phyloP scores from a whole-genome alignment of 1,140 invertebrate species.

The Drosophila pseudoananassae region DNA sequence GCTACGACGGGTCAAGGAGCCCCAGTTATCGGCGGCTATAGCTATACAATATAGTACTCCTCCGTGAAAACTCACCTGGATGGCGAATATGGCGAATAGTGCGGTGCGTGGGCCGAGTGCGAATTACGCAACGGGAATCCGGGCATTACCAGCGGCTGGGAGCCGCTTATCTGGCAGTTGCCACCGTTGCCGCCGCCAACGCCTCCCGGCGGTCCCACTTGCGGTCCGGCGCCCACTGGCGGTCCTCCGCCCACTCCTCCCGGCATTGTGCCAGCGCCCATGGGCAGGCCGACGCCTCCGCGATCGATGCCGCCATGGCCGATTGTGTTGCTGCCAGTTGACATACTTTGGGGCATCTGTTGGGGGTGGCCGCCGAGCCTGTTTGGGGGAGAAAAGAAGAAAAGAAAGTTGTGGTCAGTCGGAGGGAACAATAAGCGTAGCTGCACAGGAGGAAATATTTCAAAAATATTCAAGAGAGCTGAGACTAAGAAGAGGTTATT shows the following conservation, averaged over 20 bases:
- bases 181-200: conserved; percentile 51
- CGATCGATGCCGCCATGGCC: conserved; percentile 81
- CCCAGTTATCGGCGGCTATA: neutral
- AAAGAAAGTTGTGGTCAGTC: conserved; percentile 10
- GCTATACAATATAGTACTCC: no score
- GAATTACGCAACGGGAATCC: conserved; percentile 90
- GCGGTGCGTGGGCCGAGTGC: conserved; percentile 88
- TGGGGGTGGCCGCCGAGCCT: conserved; percentile 82
- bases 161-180: conserved; percentile 86
- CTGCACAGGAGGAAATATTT: neutral
- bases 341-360: conserved; percentile 84
- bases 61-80: conserved; percentile 86
- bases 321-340: conserved; percentile 84
- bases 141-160: conserved; percentile 90
- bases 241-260: conserved; percentile 55
- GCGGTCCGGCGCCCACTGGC: conserved; percentile 23
- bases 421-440: neutral
- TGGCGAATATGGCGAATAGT: conserved; percentile 93
- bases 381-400: conserved; percentile 12
- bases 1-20: neutral
- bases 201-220: conserved; percentile 64
- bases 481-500: no score
- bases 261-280: conserved; percentile 74
- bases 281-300: conserved; percentile 72
- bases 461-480: neutral